Percentiles rank a stretch among this genome's conserved stretches.
Conservation (phyloP, 2,797 vertebrate species). For the Onychomys leucogaster region DNA sequence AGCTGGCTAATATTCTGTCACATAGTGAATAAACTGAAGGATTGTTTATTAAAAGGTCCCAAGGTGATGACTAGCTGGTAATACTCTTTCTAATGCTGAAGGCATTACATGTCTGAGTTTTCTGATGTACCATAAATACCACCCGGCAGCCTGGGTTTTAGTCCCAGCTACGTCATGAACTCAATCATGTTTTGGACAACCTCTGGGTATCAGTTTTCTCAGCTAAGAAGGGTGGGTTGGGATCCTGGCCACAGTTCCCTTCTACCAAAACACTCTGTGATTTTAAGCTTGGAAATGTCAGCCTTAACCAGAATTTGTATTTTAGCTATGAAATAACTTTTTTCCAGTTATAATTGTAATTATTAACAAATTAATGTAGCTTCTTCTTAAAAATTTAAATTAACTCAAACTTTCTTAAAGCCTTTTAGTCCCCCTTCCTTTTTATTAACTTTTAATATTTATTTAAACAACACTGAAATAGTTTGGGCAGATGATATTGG, state of each 20-base stretch:
- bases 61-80: not conserved
- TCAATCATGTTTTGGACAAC: not conserved
- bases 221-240: not conserved
- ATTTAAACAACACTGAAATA: not conserved
- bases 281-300: slow-evolving; percentile 41
- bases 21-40: not conserved
- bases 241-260: not conserved
- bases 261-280: not conserved
- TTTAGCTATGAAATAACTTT: not conserved
- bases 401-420: not conserved
- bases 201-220: slow-evolving; percentile 41
- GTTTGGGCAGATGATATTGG: not conserved
- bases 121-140: not conserved
- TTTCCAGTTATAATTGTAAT: not conserved
- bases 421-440: not conserved
- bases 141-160: not conserved
- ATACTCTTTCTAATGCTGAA: not conserved
- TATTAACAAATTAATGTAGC: not conserved
- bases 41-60: not conserved
- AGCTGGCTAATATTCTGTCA: not conserved
- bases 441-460: not conserved
- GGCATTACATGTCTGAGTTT: not conserved
- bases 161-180: not conserved
- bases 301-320: slow-evolving; percentile 30
- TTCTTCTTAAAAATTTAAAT: slow-evolving; percentile 41